phyloP scores from a whole-genome alignment of 2,797 vertebrate species.

The Diplodus sargus region DNA sequence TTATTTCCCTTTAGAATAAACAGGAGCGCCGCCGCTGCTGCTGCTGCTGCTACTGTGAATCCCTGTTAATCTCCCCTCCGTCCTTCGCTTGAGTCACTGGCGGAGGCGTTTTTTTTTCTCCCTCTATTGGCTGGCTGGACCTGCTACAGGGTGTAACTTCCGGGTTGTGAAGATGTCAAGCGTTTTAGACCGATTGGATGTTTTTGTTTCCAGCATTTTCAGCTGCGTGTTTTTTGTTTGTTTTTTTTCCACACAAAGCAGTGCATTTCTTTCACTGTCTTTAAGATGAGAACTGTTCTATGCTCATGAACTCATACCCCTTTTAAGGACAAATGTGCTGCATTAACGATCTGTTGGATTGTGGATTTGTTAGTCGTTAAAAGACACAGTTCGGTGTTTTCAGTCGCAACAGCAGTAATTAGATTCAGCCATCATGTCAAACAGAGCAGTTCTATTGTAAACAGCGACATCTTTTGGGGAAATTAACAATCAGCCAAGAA shows the following conservation, averaged over 20 bases:
- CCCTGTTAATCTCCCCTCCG: conserved; percentile 79
- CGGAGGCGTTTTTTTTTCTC: conserved; percentile 67
- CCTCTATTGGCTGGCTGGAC: conserved; percentile 65
- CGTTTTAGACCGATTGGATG: background rate
- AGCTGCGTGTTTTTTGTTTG: too few relatives aligned
- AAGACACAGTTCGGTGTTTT: background rate
- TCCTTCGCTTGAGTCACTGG: conserved; percentile 77
- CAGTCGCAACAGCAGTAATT: background rate
- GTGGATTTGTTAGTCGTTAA: background rate
- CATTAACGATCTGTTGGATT: background rate
- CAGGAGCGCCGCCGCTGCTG: conserved; percentile 57
- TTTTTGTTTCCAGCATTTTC: conserved; percentile 4
- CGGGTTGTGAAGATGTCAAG: conserved; percentile 64
- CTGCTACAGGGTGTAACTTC: conserved; percentile 70
- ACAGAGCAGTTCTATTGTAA: background rate
- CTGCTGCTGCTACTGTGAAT: conserved; percentile 62
- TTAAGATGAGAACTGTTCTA: rapidly evolving
- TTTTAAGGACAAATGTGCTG: background rate
- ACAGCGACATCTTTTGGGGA: conserved; percentile 49
- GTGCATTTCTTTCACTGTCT: background rate
- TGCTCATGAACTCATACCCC: background rate
- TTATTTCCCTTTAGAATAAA: conserved; percentile 62
- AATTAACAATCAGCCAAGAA: background rate
- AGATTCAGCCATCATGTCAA: background rate
- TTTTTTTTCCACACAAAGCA: background rate